Evolutionary conservation across 2,888 invertebrate species (phyloP).

Genomic region (Melinopterus prodromus): DNA sequence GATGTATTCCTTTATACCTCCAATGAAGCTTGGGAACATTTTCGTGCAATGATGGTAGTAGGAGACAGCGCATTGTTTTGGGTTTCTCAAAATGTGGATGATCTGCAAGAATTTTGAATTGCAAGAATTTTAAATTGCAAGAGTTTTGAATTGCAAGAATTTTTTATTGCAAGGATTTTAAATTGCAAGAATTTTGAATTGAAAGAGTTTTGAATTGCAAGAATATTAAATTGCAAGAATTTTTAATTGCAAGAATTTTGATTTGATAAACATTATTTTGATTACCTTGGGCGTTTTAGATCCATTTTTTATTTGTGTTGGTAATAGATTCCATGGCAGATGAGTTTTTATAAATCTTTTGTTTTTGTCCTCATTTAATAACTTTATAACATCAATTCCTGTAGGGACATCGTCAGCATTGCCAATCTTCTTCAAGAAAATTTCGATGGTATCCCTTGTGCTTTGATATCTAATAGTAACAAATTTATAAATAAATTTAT

Average conservation of each 20-base stretch:
- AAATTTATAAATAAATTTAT: no score
- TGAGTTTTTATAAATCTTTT: conserved; percentile 42
- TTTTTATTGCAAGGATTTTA: no score
- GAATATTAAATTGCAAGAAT: neutral
- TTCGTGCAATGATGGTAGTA: conserved; percentile 37
- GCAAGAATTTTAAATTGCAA: no score
- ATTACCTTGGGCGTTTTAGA: conserved; percentile 46
- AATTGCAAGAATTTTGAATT: no score
- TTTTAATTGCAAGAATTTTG: neutral
- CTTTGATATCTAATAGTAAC: no score
- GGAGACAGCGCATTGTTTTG: conserved; percentile 41
- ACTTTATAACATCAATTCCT: conserved; percentile 7
- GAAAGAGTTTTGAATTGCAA: no score
- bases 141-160: no score
- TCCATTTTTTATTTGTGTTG: conserved; percentile 50
- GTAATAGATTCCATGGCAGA: conserved; percentile 42
- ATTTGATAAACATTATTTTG: neutral
- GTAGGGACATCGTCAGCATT: neutral
- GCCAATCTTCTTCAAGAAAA: neutral
- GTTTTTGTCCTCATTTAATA: neutral
- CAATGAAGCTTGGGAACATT: conserved; percentile 63
- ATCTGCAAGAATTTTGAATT: conserved; percentile 39
- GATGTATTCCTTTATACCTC: conserved; percentile 28
- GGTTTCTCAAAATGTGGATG: conserved; percentile 40
- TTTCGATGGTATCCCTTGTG: no score